A percentile compares a stretch with the other conserved stretches of the same genome.
phyloP scores from a whole-genome alignment of 2,888 invertebrate genomes.

The Leptinotarsa peninsularis region DNA sequence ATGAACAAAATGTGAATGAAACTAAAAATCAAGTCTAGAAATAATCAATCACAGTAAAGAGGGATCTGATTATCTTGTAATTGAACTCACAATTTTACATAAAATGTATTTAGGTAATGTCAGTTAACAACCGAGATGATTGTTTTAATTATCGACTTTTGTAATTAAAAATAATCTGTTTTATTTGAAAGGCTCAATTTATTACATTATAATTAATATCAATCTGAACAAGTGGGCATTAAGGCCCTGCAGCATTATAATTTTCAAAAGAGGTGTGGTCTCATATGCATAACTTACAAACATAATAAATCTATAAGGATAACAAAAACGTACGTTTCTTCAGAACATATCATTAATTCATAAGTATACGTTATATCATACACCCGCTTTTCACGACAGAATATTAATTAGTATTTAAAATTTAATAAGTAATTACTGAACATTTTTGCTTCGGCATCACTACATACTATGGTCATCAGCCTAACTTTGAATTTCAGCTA shows the following conservation, averaged over 20 bases:
- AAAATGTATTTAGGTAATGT: conserved; percentile 60
- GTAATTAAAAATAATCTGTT: conserved; percentile 58
- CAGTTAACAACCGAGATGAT: conserved; percentile 56
- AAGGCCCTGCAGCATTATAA: conserved; percentile 51
- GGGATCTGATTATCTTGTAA: conserved; percentile 56
- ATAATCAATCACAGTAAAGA: conserved; percentile 53
- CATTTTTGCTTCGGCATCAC: conserved; percentile 32
- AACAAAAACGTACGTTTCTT: conserved; percentile 44
- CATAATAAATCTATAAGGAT: conserved; percentile 50
- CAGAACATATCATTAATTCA: conserved; percentile 51
- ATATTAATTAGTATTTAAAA: conserved; percentile 46
- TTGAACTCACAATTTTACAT: conserved; percentile 56
- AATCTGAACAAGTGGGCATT: conserved; percentile 53
- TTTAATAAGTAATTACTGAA: conserved; percentile 42
- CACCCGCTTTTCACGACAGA: conserved; percentile 48
- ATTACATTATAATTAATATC: conserved; percentile 60
- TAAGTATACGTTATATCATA: conserved; percentile 53
- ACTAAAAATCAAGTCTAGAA: conserved; percentile 41
- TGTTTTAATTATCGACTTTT: conserved; percentile 58
- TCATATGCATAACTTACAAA: conserved; percentile 53
- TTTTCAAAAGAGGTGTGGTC: conserved; percentile 55
- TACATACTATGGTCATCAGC: conserved; percentile 14
- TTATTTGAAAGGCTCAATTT: conserved; percentile 55
- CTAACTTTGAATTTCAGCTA: conserved; percentile 13
- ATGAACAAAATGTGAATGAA: conserved; percentile 34